Conservation (phyloP, 1,140 invertebrate genomes). For the Venturia canescens region DNA sequence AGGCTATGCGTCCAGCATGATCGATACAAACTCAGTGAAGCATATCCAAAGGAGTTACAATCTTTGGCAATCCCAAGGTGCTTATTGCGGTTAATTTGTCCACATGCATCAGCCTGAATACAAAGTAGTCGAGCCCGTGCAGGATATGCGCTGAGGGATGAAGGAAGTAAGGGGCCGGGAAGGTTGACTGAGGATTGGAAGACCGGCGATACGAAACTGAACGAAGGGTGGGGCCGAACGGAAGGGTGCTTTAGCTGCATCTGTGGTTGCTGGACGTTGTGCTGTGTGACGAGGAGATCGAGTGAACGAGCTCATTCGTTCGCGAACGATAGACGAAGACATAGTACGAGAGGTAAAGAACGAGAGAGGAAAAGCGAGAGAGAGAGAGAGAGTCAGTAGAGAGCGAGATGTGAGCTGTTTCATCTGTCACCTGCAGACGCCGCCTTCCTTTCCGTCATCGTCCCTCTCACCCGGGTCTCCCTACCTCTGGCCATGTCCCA, state of each 20-base stretch:
- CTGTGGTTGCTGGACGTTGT: conserved; percentile 47
- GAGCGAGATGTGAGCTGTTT: conserved; percentile 68
- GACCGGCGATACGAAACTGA: conserved; percentile 37
- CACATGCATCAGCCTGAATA: background rate
- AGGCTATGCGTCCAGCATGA: no score
- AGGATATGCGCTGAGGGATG: conserved; percentile 2
- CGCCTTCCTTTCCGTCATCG: conserved; percentile 77
- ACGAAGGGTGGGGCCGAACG: conserved; percentile 7
- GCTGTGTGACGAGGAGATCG: conserved; percentile 46
- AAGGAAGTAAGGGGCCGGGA: conserved; percentile 33
- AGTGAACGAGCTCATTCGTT: conserved; percentile 43
- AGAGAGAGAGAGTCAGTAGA: conserved; percentile 50
- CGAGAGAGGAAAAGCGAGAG: conserved; percentile 54
- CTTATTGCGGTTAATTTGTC: background rate
- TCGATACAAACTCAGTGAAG: no score
- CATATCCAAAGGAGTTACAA: background rate
- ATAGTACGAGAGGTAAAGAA: conserved; percentile 29
- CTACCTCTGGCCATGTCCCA: conserved; percentile 23
- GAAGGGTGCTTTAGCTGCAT: conserved; percentile 51
- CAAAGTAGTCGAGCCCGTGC: background rate
- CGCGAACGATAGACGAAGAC: conserved; percentile 39
- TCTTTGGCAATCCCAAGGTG: background rate
- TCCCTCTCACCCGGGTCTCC: conserved; percentile 63
- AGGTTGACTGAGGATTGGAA: conserved; percentile 46
- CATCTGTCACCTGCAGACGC: conserved; percentile 77